Percentiles rank a stretch among this genome's conserved stretches.
These are phyloP conservation scores for Gila robusta DNA, from an alignment of 2,797 vertebrate genomes.

Conservation along the genomic window DNA sequence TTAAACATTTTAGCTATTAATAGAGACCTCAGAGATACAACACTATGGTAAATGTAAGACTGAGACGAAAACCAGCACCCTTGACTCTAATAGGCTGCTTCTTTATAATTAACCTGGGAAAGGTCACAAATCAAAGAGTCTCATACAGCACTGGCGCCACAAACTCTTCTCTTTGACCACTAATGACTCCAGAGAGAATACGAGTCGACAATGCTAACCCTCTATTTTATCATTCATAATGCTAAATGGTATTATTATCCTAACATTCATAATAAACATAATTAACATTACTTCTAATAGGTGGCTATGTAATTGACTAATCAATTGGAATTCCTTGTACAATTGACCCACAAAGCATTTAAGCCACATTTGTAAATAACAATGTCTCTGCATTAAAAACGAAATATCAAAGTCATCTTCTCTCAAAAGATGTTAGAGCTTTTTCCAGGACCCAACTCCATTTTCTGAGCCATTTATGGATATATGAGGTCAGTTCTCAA, in stretches of 20 bases:
- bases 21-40: constrained; percentile 33
- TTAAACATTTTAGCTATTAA: constrained; percentile 11
- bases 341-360: neutral
- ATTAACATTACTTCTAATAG: constrained; percentile 20
- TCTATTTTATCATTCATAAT: constrained; percentile 52
- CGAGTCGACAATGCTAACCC: constrained; percentile 26
- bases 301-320: constrained; percentile 23
- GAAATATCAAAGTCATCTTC: neutral
- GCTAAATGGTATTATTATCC: constrained; percentile 25
- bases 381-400: neutral
- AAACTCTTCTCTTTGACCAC: constrained; percentile 46
- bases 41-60: constrained; percentile 36
- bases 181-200: constrained; percentile 44
- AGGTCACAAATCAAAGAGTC: constrained; percentile 65
- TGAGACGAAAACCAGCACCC: constrained; percentile 56
- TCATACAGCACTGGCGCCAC: constrained; percentile 55
- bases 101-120: constrained; percentile 67
- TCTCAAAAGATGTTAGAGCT: neutral
- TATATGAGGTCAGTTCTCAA: neutral
- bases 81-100: constrained; percentile 59
- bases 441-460: neutral
- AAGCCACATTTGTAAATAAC: neutral
- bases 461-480: too few relatives aligned
- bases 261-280: constrained; percentile 31
- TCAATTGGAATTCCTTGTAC: constrained; percentile 4